phyloP scores from a whole-genome alignment of 1,140 invertebrate species.

The Vanessa tameamea region DNA sequence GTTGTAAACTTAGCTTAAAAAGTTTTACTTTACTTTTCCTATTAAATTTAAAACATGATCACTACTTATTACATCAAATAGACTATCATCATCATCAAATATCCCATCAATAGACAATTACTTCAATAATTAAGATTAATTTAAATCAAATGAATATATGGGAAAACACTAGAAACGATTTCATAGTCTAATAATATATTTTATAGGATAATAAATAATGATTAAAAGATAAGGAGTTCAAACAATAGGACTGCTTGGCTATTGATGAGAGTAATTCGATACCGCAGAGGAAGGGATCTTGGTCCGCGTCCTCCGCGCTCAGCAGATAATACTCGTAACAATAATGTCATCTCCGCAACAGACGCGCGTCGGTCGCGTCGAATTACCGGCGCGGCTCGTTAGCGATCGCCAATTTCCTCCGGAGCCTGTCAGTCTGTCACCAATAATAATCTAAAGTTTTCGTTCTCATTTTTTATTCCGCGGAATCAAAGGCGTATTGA shows the following conservation, averaged over 20 bases:
- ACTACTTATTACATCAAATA: too few relatives aligned
- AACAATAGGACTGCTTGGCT: not conserved
- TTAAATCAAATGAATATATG: too few relatives aligned
- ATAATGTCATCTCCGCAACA: not conserved
- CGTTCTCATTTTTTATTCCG: constrained; percentile 58
- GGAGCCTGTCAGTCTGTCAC: constrained; percentile 18
- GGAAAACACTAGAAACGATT: not conserved
- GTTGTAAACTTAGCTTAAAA: too few relatives aligned
- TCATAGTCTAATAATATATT: too few relatives aligned
- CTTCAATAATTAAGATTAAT: too few relatives aligned
- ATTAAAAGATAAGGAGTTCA: not conserved
- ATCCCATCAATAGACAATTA: too few relatives aligned
- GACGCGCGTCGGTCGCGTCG: constrained; percentile 16
- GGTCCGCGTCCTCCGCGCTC: not conserved
- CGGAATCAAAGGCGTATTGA: constrained; percentile 66
- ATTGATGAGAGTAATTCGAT: constrained; percentile 2
- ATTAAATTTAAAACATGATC: too few relatives aligned
- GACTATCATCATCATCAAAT: too few relatives aligned
- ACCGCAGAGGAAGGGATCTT: not conserved
- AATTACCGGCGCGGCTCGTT: constrained; percentile 37
- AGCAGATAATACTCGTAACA: not conserved
- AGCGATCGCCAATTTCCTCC: constrained; percentile 42
- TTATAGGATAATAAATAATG: not conserved
- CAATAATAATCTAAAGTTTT: constrained; percentile 35
- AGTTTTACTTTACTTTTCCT: too few relatives aligned